phyloP scores from a whole-genome alignment of 2,888 invertebrate species.

The Tachina fera region DNA sequence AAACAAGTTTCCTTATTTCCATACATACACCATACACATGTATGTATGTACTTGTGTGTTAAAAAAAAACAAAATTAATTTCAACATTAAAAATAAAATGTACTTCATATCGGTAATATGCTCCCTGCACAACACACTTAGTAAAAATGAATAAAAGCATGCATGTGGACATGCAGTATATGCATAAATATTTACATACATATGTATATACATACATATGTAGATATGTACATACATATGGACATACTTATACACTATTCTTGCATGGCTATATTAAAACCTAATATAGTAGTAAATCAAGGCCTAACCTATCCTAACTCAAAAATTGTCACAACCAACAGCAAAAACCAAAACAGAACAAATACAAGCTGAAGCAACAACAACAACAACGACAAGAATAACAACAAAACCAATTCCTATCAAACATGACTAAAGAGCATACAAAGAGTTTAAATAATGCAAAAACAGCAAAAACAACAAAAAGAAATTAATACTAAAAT shows the following conservation, averaged over 20 bases:
- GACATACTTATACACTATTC: neutral
- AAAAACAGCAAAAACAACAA: conserved; percentile 15
- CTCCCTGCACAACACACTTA: neutral
- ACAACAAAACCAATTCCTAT: conserved; percentile 47
- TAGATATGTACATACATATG: neutral
- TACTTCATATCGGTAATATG: neutral
- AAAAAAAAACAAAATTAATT: neutral
- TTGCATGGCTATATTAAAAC: conserved; percentile 29
- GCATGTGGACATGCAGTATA: neutral
- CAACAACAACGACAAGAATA: conserved; percentile 9
- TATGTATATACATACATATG: neutral
- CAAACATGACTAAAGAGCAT: conserved; percentile 58
- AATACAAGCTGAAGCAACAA: conserved; percentile 23
- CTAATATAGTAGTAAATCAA: conserved; percentile 60
- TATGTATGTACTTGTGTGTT: no score
- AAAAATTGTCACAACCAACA: conserved; percentile 64
- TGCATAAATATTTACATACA: neutral
- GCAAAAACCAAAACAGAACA: conserved; percentile 44
- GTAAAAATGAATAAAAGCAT: neutral
- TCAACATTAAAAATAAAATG: conserved; percentile 1
- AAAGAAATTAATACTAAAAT: conserved; percentile 34
- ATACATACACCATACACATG: no score
- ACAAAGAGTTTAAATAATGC: conserved; percentile 55
- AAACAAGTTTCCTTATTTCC: neutral
- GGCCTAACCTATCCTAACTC: conserved; percentile 70